Percentiles rank a stretch among this genome's conserved stretches.
These are phyloP conservation scores for Forbesichthys agassizii DNA, from an alignment of 2,113 vertebrate species.

Conservation along the genomic window DNA sequence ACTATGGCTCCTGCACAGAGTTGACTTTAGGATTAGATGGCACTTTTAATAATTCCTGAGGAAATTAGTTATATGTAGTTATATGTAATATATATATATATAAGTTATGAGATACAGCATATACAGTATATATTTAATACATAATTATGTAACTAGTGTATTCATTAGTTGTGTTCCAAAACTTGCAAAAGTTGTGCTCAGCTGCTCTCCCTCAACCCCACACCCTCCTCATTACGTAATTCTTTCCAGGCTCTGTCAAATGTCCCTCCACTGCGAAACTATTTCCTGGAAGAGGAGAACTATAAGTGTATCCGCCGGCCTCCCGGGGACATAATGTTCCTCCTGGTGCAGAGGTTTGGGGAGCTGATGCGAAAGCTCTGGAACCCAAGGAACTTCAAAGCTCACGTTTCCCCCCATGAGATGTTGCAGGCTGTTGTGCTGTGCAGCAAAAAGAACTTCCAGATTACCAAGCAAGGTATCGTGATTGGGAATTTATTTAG, in stretches of 20 bases:
- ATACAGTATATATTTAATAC: no score
- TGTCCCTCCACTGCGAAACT: slow-evolving; percentile 92
- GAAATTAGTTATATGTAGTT: no score
- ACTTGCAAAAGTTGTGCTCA: not conserved
- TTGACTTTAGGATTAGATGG: not conserved
- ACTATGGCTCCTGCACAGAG: not conserved
- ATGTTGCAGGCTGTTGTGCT: slow-evolving; percentile 98
- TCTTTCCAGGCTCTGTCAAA: slow-evolving; percentile 88
- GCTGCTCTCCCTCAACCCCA: not conserved
- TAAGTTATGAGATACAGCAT: no score
- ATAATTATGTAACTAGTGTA: no score
- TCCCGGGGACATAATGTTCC: slow-evolving; percentile 95
- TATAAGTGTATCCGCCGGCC: slow-evolving; percentile 88
- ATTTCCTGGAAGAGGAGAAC: slow-evolving; percentile 96
- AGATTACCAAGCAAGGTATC: slow-evolving; percentile 96
- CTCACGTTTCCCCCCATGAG: slow-evolving; percentile 95
- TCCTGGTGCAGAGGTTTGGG: slow-evolving; percentile 94
- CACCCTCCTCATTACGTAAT: not conserved
- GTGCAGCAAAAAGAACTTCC: slow-evolving; percentile 98
- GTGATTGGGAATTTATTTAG: not conserved
- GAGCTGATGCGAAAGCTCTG: slow-evolving; percentile 97
- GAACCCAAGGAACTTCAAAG: slow-evolving; percentile 98
- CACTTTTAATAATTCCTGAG: no score
- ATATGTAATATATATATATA: no score
- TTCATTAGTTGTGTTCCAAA: not conserved